A percentile compares a stretch with the other conserved stretches of the same genome.
phyloP scores from a whole-genome alignment of 2,888 invertebrate species.

The Platynereis dumerilii region DNA sequence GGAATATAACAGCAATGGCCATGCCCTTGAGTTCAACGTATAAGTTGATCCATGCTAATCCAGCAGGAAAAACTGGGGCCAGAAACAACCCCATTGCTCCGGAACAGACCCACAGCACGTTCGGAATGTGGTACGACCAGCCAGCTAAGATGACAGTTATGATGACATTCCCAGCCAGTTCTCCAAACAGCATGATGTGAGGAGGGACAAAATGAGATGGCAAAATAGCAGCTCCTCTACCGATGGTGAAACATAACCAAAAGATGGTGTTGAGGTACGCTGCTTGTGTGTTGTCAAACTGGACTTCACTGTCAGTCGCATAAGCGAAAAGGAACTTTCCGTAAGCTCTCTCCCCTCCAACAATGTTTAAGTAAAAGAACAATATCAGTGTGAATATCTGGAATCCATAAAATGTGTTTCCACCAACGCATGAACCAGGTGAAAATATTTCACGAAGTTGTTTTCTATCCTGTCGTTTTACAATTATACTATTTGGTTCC shows the following conservation, averaged over 20 bases:
- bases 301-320: slow-evolving; percentile 11
- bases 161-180: slow-evolving; percentile 9
- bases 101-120: slow-evolving; percentile 22
- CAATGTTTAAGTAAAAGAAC: slow-evolving; percentile 7
- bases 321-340: slow-evolving; percentile 24
- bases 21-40: slow-evolving; percentile 24
- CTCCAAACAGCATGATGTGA: background rate
- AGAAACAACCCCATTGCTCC: slow-evolving; percentile 20
- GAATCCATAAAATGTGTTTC: background rate
- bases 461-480: background rate
- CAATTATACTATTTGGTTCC: background rate
- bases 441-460: background rate
- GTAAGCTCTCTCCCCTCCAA: slow-evolving; percentile 19
- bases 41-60: slow-evolving; percentile 27
- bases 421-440: background rate
- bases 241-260: slow-evolving; percentile 22
- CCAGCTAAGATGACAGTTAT: slow-evolving; percentile 8
- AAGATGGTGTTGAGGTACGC: slow-evolving; percentile 11
- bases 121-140: background rate
- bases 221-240: slow-evolving; percentile 16
- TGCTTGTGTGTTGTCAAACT: background rate
- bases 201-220: slow-evolving; percentile 4
- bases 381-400: background rate
- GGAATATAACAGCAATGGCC: slow-evolving; percentile 19
- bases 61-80: slow-evolving; percentile 24